Conservation (phyloP, 1,140 invertebrate species). For the Amphibalanus amphitrite region DNA sequence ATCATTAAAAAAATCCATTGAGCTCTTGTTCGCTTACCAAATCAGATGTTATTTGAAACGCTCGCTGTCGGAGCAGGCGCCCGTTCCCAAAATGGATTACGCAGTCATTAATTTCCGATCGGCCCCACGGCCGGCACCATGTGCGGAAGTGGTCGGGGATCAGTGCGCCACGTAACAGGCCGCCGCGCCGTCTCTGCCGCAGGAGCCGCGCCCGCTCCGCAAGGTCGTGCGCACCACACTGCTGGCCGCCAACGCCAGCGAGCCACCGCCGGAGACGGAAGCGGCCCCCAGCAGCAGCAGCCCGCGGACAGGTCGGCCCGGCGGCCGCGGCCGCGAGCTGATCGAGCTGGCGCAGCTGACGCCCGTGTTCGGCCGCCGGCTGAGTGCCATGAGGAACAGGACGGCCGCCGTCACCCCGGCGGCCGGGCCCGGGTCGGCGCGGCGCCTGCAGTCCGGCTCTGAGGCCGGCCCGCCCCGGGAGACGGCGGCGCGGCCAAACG, state of each 20-base stretch:
- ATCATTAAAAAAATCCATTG: too few species aligned
- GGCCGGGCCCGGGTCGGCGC: too few species aligned
- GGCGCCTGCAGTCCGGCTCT: too few species aligned
- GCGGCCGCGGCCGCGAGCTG: neutral
- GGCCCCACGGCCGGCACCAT: too few species aligned
- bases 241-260: neutral
- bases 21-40: too few species aligned
- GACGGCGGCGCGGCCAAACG: neutral
- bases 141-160: too few species aligned
- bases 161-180: neutral
- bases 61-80: too few species aligned
- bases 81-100: too few species aligned
- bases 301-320: too few species aligned
- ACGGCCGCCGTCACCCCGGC: too few species aligned
- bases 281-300: neutral
- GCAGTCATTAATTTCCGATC: too few species aligned
- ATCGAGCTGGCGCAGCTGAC: neutral
- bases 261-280: neutral
- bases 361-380: neutral
- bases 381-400: neutral
- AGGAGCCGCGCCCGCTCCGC: neutral
- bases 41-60: too few species aligned
- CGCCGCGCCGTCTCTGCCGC: neutral
- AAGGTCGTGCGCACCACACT: neutral
- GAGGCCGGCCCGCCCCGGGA: neutral